Evolutionary conservation across 2,888 invertebrate genomes (phyloP).

Genomic region (Smittia aterrima): DNA sequence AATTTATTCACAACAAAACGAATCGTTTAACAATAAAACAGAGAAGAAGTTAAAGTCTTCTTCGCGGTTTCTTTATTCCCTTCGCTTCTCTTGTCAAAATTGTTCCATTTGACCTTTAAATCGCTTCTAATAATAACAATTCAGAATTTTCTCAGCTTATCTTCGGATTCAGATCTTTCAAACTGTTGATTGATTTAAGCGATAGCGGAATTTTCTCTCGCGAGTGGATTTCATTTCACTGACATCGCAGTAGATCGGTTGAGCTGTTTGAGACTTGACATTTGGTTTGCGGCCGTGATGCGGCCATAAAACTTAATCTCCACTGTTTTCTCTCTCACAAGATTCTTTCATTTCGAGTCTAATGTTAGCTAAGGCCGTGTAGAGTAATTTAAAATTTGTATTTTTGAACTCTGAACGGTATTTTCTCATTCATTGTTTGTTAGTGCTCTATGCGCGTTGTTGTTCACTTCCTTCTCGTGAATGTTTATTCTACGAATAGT

Average conservation of each 20-base stretch:
- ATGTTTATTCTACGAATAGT: too few relatives aligned
- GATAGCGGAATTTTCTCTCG: background rate
- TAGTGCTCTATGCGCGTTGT: too few relatives aligned
- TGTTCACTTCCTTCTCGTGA: too few relatives aligned
- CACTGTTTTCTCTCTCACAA: too few relatives aligned
- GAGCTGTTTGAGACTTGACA: too few relatives aligned
- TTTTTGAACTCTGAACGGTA: too few relatives aligned
- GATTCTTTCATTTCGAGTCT: too few relatives aligned
- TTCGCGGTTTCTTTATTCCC: background rate
- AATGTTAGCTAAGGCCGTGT: too few relatives aligned
- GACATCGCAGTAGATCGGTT: too few relatives aligned
- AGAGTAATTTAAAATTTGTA: too few relatives aligned
- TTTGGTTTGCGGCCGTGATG: background rate
- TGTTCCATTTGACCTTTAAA: conserved; percentile 1
- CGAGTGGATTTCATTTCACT: too few relatives aligned
- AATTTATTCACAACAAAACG: conserved; percentile 35
- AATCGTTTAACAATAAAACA: conserved; percentile 28
- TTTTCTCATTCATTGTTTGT: too few relatives aligned
- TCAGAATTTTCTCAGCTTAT: background rate
- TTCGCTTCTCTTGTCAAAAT: background rate
- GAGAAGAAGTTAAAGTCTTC: background rate
- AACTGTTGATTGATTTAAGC: background rate
- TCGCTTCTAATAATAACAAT: background rate
- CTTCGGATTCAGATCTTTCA: background rate
- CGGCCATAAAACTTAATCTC: background rate